A percentile compares a stretch with the other conserved stretches of the same genome.
Conservation (phyloP, 1,140 invertebrate species). For the Amyelois transitella region DNA sequence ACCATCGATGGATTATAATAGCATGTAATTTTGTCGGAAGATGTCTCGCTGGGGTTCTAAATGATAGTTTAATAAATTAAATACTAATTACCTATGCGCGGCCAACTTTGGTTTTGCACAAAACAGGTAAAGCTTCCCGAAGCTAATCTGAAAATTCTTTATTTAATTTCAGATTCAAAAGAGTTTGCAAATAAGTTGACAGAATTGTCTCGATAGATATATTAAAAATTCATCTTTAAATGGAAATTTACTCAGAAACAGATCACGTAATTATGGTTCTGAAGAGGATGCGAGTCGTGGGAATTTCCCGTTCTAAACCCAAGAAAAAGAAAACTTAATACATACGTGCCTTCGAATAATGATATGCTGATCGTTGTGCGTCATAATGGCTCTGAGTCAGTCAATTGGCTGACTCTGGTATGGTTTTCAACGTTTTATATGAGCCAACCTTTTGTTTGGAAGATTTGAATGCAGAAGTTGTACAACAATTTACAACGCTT, state of each 20-base stretch:
- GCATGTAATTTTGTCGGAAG: neutral
- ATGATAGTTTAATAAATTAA: neutral
- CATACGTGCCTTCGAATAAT: conserved; percentile 22
- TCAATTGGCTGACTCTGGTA: neutral
- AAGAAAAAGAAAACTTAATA: conserved; percentile 36
- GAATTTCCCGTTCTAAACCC: conserved; percentile 36
- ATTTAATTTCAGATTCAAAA: no score
- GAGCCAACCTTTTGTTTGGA: neutral
- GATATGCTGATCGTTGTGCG: neutral
- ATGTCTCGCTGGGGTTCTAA: neutral
- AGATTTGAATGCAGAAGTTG: neutral
- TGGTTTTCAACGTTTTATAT: neutral
- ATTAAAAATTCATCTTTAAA: no score
- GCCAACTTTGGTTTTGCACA: no score
- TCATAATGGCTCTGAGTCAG: neutral
- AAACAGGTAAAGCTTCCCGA: no score
- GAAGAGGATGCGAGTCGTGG: conserved; percentile 29
- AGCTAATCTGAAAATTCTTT: no score
- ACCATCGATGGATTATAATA: neutral
- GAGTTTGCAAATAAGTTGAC: no score
- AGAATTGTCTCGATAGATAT: no score
- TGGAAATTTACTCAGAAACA: conserved; percentile 27
- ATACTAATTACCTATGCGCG: neutral
- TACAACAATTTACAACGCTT: neutral
- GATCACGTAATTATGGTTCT: conserved; percentile 32